Percentiles rank a stretch among this genome's conserved stretches.
Evolutionary conservation across 1,140 invertebrate genomes (phyloP).

Genomic region (Akabosia matsudoensis): DNA sequence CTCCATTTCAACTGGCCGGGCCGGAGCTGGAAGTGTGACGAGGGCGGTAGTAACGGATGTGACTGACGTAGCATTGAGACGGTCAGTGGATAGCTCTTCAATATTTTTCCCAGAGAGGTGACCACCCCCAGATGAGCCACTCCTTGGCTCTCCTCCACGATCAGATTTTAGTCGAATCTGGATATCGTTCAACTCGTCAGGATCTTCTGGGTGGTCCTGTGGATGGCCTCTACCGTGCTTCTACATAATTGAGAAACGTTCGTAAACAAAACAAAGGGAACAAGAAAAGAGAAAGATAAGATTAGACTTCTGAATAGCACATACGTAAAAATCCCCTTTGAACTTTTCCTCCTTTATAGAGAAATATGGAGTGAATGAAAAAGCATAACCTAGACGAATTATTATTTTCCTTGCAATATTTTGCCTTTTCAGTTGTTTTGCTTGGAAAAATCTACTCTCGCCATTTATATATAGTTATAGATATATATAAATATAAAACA

Average conservation of each 20-base stretch:
- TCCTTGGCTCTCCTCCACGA: slow-evolving; percentile 5
- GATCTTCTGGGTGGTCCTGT: slow-evolving; percentile 49
- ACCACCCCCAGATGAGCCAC: slow-evolving; percentile 12
- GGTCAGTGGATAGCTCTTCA: slow-evolving; percentile 40
- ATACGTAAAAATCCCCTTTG: too few species aligned
- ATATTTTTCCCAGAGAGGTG: slow-evolving; percentile 25
- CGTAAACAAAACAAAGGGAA: slow-evolving; percentile 15
- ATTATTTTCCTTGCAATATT: too few species aligned
- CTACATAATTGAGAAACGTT: slow-evolving; percentile 39
- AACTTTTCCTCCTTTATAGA: too few species aligned
- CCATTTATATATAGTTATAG: too few species aligned
- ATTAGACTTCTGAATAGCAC: too few species aligned
- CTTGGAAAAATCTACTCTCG: too few species aligned
- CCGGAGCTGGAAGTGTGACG: slow-evolving; percentile 43
- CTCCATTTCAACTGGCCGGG: slow-evolving; percentile 43
- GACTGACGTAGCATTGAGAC: slow-evolving; percentile 46
- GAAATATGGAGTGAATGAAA: too few species aligned
- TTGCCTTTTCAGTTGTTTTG: too few species aligned
- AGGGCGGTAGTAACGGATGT: slow-evolving; percentile 47
- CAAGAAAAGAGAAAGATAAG: too few species aligned
- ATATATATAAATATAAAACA: too few species aligned
- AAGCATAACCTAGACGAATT: too few species aligned
- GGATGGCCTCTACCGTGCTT: slow-evolving; percentile 51
- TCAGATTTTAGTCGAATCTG: slow-evolving; percentile 52
- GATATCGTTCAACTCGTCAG: slow-evolving; percentile 56